phyloP scores from a whole-genome alignment of 2,888 invertebrate genomes.

The Agriotes lineatus region DNA sequence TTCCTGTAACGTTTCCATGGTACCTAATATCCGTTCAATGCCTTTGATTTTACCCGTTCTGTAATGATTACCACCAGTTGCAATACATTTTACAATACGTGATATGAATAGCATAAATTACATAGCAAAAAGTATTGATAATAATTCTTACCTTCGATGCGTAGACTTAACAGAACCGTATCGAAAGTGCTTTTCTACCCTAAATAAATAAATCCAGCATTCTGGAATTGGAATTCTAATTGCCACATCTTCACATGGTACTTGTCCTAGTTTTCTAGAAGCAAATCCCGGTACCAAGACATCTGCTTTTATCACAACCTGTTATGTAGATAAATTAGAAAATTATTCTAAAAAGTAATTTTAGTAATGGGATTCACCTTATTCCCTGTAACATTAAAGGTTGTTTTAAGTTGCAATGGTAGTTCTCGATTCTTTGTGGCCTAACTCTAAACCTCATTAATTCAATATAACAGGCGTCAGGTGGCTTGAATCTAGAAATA shows the following conservation, averaged over 20 bases:
- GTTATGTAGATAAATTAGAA: neutral
- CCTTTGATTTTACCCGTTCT: slow-evolving; percentile 93
- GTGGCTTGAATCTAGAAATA: slow-evolving; percentile 87
- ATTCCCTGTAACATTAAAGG: slow-evolving; percentile 88
- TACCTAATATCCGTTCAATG: slow-evolving; percentile 90
- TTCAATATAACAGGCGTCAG: slow-evolving; percentile 98
- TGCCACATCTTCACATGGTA: slow-evolving; percentile 97
- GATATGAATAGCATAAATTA: neutral
- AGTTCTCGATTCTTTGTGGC: slow-evolving; percentile 95
- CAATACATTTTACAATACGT: too few species aligned
- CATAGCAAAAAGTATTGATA: too few species aligned
- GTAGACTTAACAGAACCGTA: slow-evolving; percentile 98
- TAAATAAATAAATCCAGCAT: slow-evolving; percentile 99
- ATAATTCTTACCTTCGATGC: slow-evolving; percentile 79
- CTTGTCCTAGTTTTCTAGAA: slow-evolving; percentile 94
- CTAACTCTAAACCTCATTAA: slow-evolving; percentile 94
- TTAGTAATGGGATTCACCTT: slow-evolving; percentile 68
- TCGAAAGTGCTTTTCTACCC: slow-evolving; percentile 97
- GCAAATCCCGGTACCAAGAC: slow-evolving; percentile 97
- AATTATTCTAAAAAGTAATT: slow-evolving; percentile 3
- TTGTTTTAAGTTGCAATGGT: slow-evolving; percentile 93
- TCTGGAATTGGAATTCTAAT: slow-evolving; percentile 98
- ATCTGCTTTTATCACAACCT: slow-evolving; percentile 91
- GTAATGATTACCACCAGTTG: slow-evolving; percentile 46
- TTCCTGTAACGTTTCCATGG: slow-evolving; percentile 90